These are phyloP conservation scores for Hydropsyche betteni DNA, from an alignment of 2,888 invertebrate genomes.

Conservation along the genomic window DNA sequence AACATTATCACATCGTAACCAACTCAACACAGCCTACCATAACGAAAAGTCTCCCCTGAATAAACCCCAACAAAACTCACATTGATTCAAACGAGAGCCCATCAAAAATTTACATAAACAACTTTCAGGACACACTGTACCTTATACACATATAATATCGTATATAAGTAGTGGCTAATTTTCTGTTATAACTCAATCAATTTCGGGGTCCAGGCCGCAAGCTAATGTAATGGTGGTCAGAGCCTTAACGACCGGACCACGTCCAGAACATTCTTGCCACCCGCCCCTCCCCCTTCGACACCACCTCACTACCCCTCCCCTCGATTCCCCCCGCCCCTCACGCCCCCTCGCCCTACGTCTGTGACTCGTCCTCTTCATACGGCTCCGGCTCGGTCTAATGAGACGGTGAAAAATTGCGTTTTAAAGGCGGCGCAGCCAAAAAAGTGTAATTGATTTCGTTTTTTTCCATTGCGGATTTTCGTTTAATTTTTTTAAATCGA, in stretches of 20 bases:
- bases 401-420: constrained; percentile 39
- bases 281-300: neutral
- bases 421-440: constrained; percentile 27
- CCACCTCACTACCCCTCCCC: neutral
- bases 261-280: constrained; percentile 27
- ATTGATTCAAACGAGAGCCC: too few species aligned
- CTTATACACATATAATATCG: neutral
- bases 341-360: neutral
- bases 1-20: too few species aligned
- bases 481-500: too few species aligned
- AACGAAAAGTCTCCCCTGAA: too few species aligned
- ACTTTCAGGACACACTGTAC: too few species aligned
- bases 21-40: too few species aligned
- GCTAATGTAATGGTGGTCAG: constrained; percentile 5
- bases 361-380: neutral
- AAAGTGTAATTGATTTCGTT: constrained; percentile 2
- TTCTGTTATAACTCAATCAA: constrained; percentile 52
- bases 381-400: neutral
- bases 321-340: neutral
- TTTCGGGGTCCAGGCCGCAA: constrained; percentile 37
- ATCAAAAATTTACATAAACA: too few species aligned
- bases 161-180: constrained; percentile 46
- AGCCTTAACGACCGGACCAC: constrained; percentile 34
- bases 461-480: too few species aligned
- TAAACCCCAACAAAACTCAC: too few species aligned